These are phyloP conservation scores for Corvus moneduloides DNA, from an alignment of 2,113 vertebrate genomes.

Conservation along the genomic window DNA sequence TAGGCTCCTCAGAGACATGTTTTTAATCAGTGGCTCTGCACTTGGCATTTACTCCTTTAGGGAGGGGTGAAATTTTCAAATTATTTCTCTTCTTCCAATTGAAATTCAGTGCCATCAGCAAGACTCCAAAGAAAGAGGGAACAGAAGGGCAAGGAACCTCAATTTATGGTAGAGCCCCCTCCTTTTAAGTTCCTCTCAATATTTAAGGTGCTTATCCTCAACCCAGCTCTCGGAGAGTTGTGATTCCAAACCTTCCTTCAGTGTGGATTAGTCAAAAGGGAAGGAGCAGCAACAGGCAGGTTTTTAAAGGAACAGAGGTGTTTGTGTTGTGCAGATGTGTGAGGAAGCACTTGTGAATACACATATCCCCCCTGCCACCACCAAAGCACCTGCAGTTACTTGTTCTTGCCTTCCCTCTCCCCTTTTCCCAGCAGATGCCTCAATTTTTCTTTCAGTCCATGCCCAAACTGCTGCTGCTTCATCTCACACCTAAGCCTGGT, in stretches of 20 bases:
- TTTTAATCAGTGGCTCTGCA: constrained; percentile 26
- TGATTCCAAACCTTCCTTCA: not conserved
- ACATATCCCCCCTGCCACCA: not conserved
- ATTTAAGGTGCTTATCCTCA: not conserved
- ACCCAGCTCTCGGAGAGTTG: not conserved
- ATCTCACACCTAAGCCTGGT: not conserved
- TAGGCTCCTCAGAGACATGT: not conserved
- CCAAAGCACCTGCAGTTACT: not conserved
- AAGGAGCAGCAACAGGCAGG: not conserved
- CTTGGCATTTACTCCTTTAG: constrained; percentile 3
- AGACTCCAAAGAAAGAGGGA: not conserved
- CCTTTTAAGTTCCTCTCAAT: not conserved
- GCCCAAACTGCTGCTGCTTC: not conserved
- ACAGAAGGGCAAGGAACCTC: not conserved
- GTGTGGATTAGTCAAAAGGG: not conserved
- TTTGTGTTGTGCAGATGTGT: not conserved
- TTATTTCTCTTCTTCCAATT: not conserved
- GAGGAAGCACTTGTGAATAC: not conserved
- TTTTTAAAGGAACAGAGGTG: not conserved
- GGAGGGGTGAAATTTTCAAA: not conserved
- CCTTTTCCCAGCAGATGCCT: not conserved
- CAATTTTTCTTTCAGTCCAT: not conserved
- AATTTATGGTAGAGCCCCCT: not conserved
- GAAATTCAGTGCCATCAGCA: constrained; percentile 8
- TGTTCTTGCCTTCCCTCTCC: not conserved